Evolutionary conservation across 1,140 invertebrate species (phyloP).

Genomic region (Caerostris extrusa): DNA sequence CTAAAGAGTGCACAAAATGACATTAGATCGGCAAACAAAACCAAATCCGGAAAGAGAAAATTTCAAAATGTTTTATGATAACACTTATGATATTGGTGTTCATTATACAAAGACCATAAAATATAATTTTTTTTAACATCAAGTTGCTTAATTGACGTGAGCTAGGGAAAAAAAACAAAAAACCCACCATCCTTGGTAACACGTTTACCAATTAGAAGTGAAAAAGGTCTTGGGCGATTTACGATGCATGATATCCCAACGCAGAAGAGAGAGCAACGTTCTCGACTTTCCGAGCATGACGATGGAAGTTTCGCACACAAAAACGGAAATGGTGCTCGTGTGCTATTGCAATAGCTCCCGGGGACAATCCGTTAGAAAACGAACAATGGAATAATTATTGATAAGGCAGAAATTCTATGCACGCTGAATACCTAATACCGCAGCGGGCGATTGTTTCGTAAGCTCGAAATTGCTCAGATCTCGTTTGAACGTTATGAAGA

Average conservation of each 20-base stretch:
- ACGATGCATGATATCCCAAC: conserved; percentile 2
- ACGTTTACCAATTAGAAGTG: conserved; percentile 23
- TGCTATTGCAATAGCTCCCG: neutral
- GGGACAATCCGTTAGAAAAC: no score
- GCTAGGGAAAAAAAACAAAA: neutral
- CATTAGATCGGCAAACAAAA: no score
- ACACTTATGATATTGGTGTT: neutral
- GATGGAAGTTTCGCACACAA: neutral
- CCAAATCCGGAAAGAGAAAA: no score
- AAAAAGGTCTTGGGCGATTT: neutral
- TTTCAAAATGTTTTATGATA: no score
- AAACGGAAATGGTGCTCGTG: neutral
- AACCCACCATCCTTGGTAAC: neutral
- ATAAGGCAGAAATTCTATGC: no score
- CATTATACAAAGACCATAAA: neutral
- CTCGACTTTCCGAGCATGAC: neutral
- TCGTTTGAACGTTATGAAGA: no score
- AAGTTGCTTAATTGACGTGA: conserved; percentile 18
- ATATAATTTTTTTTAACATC: neutral
- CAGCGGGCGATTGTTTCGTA: no score
- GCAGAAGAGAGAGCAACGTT: neutral
- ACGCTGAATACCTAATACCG: no score
- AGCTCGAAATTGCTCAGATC: no score
- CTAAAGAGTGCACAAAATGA: no score
- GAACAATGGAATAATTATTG: no score